These are phyloP conservation scores for Herminia tarsipennalis DNA, from an alignment of 2,888 invertebrate species.

Conservation along the genomic window DNA sequence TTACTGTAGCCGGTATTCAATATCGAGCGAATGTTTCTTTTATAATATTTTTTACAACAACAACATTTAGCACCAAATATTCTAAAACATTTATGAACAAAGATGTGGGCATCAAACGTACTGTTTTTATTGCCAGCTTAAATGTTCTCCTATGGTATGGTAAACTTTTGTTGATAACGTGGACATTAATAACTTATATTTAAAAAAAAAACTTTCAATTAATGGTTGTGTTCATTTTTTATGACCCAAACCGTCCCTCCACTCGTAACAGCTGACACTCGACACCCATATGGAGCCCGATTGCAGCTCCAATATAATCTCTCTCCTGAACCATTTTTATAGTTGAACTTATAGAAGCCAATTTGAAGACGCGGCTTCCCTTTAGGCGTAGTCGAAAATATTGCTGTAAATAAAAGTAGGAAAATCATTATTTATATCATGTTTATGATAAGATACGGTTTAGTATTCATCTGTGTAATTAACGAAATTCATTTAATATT, in stretches of 20 bases:
- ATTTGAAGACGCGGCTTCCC: constrained; percentile 7
- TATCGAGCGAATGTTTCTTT: too few species aligned
- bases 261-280: constrained; percentile 8
- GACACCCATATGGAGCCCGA: constrained; percentile 20
- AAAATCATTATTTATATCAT: neutral
- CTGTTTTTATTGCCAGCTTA: too few species aligned
- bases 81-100: too few species aligned
- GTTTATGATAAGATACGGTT: neutral
- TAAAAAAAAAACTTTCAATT: neutral
- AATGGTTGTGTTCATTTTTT: constrained; percentile 12
- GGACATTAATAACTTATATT: neutral
- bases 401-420: constrained; percentile 1
- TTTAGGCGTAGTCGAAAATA: constrained; percentile 6
- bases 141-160: too few species aligned
- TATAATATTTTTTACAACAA: too few species aligned
- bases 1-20: too few species aligned
- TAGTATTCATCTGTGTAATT: too few species aligned
- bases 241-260: neutral
- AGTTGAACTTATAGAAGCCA: constrained; percentile 9
- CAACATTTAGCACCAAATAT: too few species aligned
- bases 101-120: too few species aligned
- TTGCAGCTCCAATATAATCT: constrained; percentile 28
- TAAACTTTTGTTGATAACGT: neutral
- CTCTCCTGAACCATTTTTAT: constrained; percentile 10
- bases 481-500: too few species aligned